Percentiles rank a stretch among this genome's conserved stretches.
These are phyloP conservation scores for Azorinus chamasolen DNA, from an alignment of 2,888 invertebrate species.

Conservation along the genomic window DNA sequence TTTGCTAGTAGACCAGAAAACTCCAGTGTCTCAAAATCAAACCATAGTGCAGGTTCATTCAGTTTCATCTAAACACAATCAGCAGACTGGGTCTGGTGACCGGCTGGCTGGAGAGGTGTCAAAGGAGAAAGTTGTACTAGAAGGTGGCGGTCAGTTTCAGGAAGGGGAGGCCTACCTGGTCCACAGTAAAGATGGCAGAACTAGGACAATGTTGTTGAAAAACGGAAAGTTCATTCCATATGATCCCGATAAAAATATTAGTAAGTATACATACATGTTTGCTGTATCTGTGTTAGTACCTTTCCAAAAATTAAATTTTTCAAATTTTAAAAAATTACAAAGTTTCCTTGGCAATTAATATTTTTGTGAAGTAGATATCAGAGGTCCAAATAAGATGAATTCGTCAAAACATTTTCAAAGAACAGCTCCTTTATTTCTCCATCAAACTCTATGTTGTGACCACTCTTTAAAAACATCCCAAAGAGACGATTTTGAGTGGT, in stretches of 20 bases:
- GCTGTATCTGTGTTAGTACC: neutral
- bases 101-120: neutral
- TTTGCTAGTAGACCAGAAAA: slow-evolving; percentile 1
- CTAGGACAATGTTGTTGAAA: slow-evolving; percentile 55
- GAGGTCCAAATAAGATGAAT: no score
- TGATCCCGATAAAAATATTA: slow-evolving; percentile 13
- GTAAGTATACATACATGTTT: slow-evolving; percentile 39
- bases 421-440: no score
- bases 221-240: slow-evolving; percentile 36
- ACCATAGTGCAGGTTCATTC: slow-evolving; percentile 43
- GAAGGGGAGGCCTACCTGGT: slow-evolving; percentile 63
- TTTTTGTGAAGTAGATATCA: no score
- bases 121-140: slow-evolving; percentile 52
- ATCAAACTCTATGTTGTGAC: no score
- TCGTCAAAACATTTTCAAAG: no score
- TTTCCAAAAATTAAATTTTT: neutral
- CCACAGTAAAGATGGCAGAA: slow-evolving; percentile 41
- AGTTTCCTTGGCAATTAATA: no score
- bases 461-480: no score
- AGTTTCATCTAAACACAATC: slow-evolving; percentile 29
- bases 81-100: neutral
- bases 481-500: no score
- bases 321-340: no score
- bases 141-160: slow-evolving; percentile 65
- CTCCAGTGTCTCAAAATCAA: slow-evolving; percentile 22